A percentile compares a stretch with the other conserved stretches of the same genome.
These are phyloP conservation scores for Phorcus lineatus DNA, from an alignment of 2,888 invertebrate genomes.

Conservation along the genomic window DNA sequence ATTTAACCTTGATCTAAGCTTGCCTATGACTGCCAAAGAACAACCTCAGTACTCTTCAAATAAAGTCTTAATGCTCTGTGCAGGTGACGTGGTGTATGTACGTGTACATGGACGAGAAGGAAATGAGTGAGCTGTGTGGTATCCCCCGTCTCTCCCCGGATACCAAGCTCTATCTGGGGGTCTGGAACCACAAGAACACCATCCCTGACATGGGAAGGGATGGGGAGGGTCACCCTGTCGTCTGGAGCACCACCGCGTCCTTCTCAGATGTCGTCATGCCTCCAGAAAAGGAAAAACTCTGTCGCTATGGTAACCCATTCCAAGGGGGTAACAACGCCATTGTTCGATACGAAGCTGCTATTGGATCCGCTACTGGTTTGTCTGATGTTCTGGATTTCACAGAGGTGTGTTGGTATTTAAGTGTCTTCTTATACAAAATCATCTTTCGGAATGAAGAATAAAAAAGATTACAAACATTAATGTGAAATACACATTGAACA, in stretches of 20 bases:
- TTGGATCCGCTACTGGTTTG: constrained; percentile 38
- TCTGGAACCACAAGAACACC: constrained; percentile 55
- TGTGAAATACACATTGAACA: background rate
- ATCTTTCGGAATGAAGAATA: too few species aligned
- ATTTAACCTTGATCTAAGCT: too few species aligned
- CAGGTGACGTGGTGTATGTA: constrained; percentile 53
- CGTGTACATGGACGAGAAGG: constrained; percentile 21
- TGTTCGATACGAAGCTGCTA: constrained; percentile 52
- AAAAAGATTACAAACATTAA: background rate
- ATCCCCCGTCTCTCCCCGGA: constrained; percentile 42
- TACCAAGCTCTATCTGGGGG: constrained; percentile 48
- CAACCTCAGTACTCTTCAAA: too few species aligned
- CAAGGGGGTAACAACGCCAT: constrained; percentile 52
- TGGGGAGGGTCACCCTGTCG: constrained; percentile 34
- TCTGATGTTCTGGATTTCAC: constrained; percentile 42
- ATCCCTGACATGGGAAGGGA: constrained; percentile 37
- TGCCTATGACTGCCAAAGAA: too few species aligned
- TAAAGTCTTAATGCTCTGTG: too few species aligned
- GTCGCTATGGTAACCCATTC: constrained; percentile 57
- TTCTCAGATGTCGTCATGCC: constrained; percentile 49
- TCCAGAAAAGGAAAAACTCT: constrained; percentile 39
- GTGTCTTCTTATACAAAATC: background rate
- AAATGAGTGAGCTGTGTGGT: constrained; percentile 41
- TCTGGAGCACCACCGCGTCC: constrained; percentile 43
- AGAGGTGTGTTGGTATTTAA: constrained; percentile 35